Evolutionary conservation across 2,888 invertebrate genomes (phyloP), one percentile per base, ranked within the genome.

Genomic region (Drosophila fungiperda): DNA sequence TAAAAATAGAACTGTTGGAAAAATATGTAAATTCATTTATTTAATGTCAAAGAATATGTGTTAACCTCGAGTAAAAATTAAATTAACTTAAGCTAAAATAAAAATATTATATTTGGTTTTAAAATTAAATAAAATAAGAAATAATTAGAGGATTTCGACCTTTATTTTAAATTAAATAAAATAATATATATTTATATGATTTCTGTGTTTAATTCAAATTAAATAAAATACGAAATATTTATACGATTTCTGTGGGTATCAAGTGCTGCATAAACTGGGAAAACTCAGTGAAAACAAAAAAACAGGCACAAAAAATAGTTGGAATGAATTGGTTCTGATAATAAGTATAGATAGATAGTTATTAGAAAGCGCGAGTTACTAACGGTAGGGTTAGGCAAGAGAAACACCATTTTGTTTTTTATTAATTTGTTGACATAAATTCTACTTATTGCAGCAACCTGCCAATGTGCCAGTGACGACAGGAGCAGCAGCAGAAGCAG

Each of bases 391-490:
- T 2, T 9, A 11, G 12, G 1, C 6, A 42, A 23, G 7, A 15
- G 20, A 45, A 23, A 23, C 7, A 7, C 3, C 7, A 15, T 20
- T 1, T 23, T 23, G n/a, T 45, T 23, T 7, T 20, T 20, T 20
- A 20, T 45, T 20, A 45, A 3, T 20, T 20, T 12, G 3, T 45
- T 12, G 42, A 12, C 20, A 45, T 15, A 20, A 45, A 23, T 23
- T 23, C 15, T 45, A 15, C 15, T n/a, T 5, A 33, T 6, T 49
- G 54, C 63, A 85, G 69, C 55, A 45, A 15, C 53, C n/a, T 49
- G 80, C 62, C 70, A 73, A 83, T 83, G 71, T 60, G 48, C 59
- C 64, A 70, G 57, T 82, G 68, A 85, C 54, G 38, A 49, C 68
- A 73, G 40, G 48, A 49, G 17, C 5, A 49, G 36, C 35, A 35